Percentiles rank a stretch among this genome's conserved stretches.
Conservation (phyloP, 53 echinoderm and acorn worm genomes). For the Mesocentrotus franciscanus region DNA sequence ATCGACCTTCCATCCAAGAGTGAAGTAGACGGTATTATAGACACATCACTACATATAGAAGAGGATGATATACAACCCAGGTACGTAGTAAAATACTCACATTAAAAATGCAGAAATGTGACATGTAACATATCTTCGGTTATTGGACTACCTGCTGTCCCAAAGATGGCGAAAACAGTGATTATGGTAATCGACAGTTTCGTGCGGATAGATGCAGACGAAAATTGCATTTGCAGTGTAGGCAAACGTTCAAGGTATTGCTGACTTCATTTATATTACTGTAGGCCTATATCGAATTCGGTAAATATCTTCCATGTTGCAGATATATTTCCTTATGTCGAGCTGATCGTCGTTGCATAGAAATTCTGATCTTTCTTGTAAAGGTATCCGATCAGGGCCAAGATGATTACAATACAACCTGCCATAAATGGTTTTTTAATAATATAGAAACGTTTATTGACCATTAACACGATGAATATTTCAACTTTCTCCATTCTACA, state of each 20-base stretch:
- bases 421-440: too few species aligned
- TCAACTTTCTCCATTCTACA: not conserved
- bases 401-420: too few species aligned
- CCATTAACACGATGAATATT: not conserved
- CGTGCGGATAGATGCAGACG: not conserved
- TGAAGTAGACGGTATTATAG: not conserved
- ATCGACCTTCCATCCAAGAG: slow-evolving; percentile 52
- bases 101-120: not conserved
- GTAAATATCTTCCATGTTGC: too few species aligned
- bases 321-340: too few species aligned
- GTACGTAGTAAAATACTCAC: not conserved
- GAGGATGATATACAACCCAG: slow-evolving; percentile 46
- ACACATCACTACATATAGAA: slow-evolving; percentile 53
- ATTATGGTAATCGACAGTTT: not conserved
- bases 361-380: too few species aligned
- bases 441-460: not conserved
- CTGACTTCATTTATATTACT: not conserved
- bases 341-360: too few species aligned
- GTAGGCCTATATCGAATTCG: not conserved
- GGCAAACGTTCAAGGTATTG: not conserved
- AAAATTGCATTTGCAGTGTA: not conserved
- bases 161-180: not conserved
- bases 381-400: too few species aligned
- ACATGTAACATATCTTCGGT: too few species aligned
- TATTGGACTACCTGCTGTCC: not conserved